These are phyloP conservation scores for Anastrepha obliqua DNA, from an alignment of 1,140 invertebrate species.

Conservation along the genomic window DNA sequence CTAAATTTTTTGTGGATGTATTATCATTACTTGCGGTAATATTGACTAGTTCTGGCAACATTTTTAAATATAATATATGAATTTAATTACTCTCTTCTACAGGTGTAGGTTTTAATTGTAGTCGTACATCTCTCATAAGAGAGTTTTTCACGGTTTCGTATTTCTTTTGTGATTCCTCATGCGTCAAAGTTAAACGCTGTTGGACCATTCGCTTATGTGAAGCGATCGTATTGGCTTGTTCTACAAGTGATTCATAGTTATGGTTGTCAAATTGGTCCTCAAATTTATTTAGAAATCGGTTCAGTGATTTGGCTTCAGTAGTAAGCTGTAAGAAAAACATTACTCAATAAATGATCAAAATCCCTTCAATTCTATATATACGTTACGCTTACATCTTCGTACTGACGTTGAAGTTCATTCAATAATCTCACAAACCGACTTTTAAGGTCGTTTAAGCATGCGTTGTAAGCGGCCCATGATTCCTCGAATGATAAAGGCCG, in stretches of 20 bases:
- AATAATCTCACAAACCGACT: constrained; percentile 75
- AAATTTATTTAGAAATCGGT: constrained; percentile 69
- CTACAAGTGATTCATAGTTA: constrained; percentile 69
- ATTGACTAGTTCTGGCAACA: too few species aligned
- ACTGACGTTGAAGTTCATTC: constrained; percentile 76
- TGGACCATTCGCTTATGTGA: constrained; percentile 72
- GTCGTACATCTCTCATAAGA: constrained; percentile 63
- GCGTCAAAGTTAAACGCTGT: constrained; percentile 67
- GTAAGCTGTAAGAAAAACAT: constrained; percentile 62
- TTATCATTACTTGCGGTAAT: too few species aligned
- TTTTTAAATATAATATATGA: too few species aligned
- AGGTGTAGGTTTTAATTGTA: constrained; percentile 60
- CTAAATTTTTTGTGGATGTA: too few species aligned
- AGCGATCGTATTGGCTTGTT: constrained; percentile 68
- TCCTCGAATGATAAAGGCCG: constrained; percentile 67
- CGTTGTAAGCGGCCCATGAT: constrained; percentile 73
- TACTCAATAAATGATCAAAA: neutral
- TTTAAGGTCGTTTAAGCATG: constrained; percentile 78
- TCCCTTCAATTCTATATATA: neutral
- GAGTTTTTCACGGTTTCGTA: constrained; percentile 68
- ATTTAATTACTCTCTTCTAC: too few species aligned
- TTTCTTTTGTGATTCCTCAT: constrained; percentile 71
- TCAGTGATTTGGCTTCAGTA: constrained; percentile 67
- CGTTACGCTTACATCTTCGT: constrained; percentile 74
- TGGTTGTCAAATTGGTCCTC: constrained; percentile 71